These are phyloP conservation scores for Mimumesa dahlbomi DNA, from an alignment of 2,888 invertebrate species.

Conservation along the genomic window DNA sequence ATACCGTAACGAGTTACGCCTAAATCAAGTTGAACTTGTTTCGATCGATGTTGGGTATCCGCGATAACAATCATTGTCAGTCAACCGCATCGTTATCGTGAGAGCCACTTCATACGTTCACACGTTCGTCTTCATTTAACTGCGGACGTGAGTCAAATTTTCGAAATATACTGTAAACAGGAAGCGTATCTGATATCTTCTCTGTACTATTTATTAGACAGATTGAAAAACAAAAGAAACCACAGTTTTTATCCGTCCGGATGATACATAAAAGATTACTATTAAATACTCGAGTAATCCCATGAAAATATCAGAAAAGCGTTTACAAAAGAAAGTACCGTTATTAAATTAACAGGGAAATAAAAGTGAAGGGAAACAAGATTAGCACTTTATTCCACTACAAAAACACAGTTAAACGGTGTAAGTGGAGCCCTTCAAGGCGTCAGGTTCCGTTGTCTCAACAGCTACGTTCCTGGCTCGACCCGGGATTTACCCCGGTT, in stretches of 20 bases:
- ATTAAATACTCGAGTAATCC: no score
- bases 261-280: no score
- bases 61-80: conserved; percentile 42
- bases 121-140: conserved; percentile 12
- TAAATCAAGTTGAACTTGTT: conserved; percentile 28
- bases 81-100: conserved; percentile 43
- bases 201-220: no score
- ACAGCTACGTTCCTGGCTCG: conserved; percentile 28
- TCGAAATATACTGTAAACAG: background rate
- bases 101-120: conserved; percentile 31
- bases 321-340: no score
- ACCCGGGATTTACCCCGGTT: conserved; percentile 20
- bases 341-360: background rate
- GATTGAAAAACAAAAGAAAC: no score
- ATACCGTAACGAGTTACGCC: conserved; percentile 3
- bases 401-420: conserved; percentile 11
- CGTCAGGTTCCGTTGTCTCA: conserved; percentile 26
- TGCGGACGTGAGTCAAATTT: conserved; percentile 11
- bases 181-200: no score
- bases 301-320: no score
- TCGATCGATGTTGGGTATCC: conserved; percentile 35
- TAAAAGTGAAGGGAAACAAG: background rate
- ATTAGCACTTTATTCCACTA: background rate
- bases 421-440: conserved; percentile 13
- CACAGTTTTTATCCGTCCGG: no score